Evolutionary conservation across 2,888 invertebrate genomes (phyloP).

Genomic region (Macaria notata): DNA sequence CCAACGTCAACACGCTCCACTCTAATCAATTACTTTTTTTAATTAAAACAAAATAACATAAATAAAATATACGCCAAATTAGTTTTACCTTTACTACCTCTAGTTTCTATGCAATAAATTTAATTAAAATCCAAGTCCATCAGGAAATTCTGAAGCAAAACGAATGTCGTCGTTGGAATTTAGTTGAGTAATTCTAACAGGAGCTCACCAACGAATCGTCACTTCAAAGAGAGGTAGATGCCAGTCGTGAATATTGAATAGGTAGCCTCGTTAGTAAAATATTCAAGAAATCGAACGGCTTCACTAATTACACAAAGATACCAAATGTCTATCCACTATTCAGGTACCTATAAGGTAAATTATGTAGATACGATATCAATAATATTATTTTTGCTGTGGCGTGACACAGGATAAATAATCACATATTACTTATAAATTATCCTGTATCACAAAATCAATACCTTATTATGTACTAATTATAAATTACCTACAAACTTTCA

Average conservation of each 20-base stretch:
- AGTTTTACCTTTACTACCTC: too few species aligned
- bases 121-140: slow-evolving; percentile 14
- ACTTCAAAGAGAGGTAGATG: slow-evolving; percentile 51
- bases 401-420: too few species aligned
- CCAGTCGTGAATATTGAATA: slow-evolving; percentile 70
- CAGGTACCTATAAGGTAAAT: too few species aligned
- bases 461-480: too few species aligned
- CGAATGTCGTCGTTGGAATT: slow-evolving; percentile 45
- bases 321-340: neutral
- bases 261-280: slow-evolving; percentile 60
- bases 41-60: too few species aligned
- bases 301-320: slow-evolving; percentile 52
- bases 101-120: neutral
- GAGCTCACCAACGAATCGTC: slow-evolving; percentile 56
- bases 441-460: too few species aligned
- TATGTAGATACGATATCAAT: too few species aligned
- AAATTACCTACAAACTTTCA: too few species aligned
- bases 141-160: slow-evolving; percentile 7
- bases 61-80: too few species aligned
- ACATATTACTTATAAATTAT: too few species aligned
- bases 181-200: slow-evolving; percentile 63
- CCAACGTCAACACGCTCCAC: neutral
- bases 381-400: too few species aligned
- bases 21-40: neutral
- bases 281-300: slow-evolving; percentile 61